Conservation (phyloP, 2,113 vertebrate species). For the Ophthalmotilapia sp. region DNA sequence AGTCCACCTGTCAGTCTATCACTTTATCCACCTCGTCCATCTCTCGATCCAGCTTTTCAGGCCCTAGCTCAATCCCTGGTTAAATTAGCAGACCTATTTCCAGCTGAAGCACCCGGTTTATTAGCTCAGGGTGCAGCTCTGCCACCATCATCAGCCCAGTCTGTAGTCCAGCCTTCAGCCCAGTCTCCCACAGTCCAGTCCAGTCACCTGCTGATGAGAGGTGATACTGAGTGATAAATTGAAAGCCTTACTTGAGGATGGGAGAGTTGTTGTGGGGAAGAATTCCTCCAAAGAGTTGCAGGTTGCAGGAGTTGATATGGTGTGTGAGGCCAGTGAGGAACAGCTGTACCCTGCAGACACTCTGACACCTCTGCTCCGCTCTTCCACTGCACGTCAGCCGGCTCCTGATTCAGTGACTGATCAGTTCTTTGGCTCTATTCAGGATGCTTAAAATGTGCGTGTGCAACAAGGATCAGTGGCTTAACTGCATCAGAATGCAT, state of each 20-base stretch:
- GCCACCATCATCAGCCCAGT: neutral
- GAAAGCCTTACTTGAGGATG: neutral
- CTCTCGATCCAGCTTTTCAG: neutral
- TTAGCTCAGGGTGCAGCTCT: neutral
- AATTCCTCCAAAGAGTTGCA: neutral
- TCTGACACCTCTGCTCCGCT: neutral
- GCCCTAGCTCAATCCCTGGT: neutral
- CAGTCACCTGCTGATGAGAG: neutral
- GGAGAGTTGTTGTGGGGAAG: neutral
- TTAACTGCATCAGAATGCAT: neutral
- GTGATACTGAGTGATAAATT: neutral
- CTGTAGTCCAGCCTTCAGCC: neutral
- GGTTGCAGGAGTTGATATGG: neutral
- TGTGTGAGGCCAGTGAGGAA: neutral
- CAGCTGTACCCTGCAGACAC: neutral
- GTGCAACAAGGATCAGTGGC: neutral
- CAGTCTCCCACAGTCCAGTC: neutral
- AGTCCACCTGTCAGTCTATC: neutral
- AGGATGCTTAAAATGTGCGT: neutral
- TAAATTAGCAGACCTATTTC: neutral
- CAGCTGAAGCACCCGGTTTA: neutral
- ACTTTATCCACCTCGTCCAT: neutral
- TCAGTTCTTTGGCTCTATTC: neutral
- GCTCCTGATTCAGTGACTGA: accelerated
- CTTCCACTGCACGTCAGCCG: accelerated